phyloP scores from a whole-genome alignment of 2,888 invertebrate genomes.

The Brachylomia viminalis region DNA sequence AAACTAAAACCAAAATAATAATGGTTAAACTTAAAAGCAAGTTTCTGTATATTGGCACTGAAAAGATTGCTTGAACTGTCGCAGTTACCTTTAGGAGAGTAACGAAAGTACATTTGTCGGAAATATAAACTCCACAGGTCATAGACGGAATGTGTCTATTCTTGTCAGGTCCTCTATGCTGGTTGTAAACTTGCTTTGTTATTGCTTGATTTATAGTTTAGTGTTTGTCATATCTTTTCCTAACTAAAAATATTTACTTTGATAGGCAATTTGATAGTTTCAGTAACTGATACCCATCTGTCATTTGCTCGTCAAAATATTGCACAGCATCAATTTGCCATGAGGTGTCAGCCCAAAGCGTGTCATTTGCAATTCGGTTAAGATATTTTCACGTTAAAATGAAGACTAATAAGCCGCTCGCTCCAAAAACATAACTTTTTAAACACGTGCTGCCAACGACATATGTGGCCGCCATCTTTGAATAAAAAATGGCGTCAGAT shows the following conservation, averaged over 20 bases:
- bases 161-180: neutral
- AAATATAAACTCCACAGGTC: neutral
- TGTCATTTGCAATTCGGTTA: constrained; percentile 39
- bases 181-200: neutral
- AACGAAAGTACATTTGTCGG: no score
- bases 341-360: constrained; percentile 27
- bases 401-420: constrained; percentile 54
- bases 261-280: neutral
- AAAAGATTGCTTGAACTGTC: neutral
- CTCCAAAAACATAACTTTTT: constrained; percentile 59
- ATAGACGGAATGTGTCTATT: neutral
- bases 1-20: neutral
- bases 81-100: neutral
- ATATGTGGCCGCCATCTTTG: constrained; percentile 81
- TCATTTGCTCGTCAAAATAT: constrained; percentile 38
- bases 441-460: constrained; percentile 84
- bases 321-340: constrained; percentile 15
- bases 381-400: constrained; percentile 52
- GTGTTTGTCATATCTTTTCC: neutral
- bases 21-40: neutral
- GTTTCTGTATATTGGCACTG: neutral
- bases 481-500: constrained; percentile 85
- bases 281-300: neutral
- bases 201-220: no score
- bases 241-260: neutral